phyloP scores from a whole-genome alignment of 1,140 invertebrate species.

The Zaprionus ornatus region DNA sequence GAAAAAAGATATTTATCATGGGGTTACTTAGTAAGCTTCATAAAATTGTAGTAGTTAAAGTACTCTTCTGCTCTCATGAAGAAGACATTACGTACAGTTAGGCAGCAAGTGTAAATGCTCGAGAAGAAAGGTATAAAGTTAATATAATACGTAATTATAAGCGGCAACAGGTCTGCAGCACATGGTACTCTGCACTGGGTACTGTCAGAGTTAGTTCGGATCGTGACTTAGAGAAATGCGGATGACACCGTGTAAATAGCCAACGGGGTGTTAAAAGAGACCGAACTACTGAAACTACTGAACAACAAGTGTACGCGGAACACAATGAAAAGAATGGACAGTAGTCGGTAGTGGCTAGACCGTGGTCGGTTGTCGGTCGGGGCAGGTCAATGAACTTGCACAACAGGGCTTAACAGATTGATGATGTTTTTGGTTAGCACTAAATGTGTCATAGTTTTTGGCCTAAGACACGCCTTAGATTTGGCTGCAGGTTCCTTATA shows the following conservation, averaged over 20 bases:
- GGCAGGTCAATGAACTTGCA: conserved; percentile 52
- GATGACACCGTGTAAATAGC: conserved; percentile 61
- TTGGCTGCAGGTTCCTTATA: background rate
- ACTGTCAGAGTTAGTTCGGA: conserved; percentile 28
- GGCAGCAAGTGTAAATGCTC: conserved; percentile 46
- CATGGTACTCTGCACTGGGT: background rate
- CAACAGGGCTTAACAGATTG: conserved; percentile 7
- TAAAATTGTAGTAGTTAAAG: background rate
- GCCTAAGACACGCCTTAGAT: background rate
- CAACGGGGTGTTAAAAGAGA: conserved; percentile 32
- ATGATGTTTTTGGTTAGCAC: conserved; percentile 35
- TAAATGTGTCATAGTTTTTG: conserved; percentile 34
- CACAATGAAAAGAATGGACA: conserved; percentile 55
- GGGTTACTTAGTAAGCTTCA: background rate
- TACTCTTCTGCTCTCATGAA: background rate
- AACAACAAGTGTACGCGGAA: conserved; percentile 62
- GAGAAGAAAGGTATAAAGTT: conserved; percentile 38
- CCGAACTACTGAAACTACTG: conserved; percentile 63
- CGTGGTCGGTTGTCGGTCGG: background rate
- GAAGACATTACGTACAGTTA: conserved; percentile 56
- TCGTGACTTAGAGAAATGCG: conserved; percentile 65
- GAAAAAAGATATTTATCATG: background rate
- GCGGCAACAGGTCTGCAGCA: conserved; percentile 3
- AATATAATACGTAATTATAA: conserved; percentile 72
- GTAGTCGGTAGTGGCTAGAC: conserved; percentile 42